phyloP scores from a whole-genome alignment of 2,888 invertebrate genomes.

The Sepiola atlantica region DNA sequence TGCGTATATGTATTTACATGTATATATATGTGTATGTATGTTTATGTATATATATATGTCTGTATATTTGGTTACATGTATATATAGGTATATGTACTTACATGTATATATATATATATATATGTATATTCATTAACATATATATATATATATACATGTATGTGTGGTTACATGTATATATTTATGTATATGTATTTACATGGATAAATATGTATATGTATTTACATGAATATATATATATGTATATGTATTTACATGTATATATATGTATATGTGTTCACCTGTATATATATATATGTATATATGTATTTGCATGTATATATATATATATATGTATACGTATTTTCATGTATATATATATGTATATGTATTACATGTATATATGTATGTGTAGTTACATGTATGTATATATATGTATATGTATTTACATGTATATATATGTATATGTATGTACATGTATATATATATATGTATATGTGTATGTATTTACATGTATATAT shows the following conservation, averaged over 20 bases:
- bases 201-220: too few relatives aligned
- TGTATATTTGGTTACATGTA: too few relatives aligned
- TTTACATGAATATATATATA: not conserved
- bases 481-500: not conserved
- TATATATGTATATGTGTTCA: not conserved
- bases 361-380: not conserved
- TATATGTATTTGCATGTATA: not conserved
- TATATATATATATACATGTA: too few relatives aligned
- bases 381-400: not conserved
- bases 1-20: too few relatives aligned
- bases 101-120: not conserved
- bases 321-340: not conserved
- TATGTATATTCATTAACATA: too few relatives aligned
- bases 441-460: too few relatives aligned
- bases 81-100: not conserved
- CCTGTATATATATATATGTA: slow-evolving; percentile 39
- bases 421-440: not conserved
- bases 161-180: too few relatives aligned
- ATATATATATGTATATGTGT: too few relatives aligned
- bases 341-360: not conserved
- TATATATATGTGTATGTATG: not conserved
- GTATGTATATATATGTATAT: too few relatives aligned
- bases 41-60: not conserved
- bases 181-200: too few relatives aligned
- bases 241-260: not conserved